Conservation (phyloP, 1,140 invertebrate species). For the Steinernema feltiae region DNA sequence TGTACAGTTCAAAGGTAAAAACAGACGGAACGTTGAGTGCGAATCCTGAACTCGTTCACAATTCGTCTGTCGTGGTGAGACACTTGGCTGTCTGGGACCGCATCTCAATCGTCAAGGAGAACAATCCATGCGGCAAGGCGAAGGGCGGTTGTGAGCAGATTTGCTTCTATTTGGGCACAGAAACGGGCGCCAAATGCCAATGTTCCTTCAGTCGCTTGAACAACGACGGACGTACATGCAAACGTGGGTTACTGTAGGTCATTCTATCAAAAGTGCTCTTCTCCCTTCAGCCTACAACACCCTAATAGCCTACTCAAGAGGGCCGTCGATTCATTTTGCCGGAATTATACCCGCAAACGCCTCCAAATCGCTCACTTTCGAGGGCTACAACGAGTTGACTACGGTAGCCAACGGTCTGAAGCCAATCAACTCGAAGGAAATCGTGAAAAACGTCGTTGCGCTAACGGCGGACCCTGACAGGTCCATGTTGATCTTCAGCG, state of each 20-base stretch:
- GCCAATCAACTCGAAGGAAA: not conserved
- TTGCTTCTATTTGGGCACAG: slow-evolving; percentile 63
- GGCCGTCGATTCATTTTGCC: not conserved
- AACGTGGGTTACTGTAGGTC: not conserved
- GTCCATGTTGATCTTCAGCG: not conserved
- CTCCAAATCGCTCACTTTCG: not conserved
- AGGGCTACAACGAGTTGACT: not conserved
- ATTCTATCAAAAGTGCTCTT: not conserved
- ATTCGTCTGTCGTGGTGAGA: not conserved
- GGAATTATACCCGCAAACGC: not conserved
- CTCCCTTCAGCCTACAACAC: not conserved
- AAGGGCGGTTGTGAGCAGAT: slow-evolving; percentile 75
- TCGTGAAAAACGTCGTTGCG: not conserved
- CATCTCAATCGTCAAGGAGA: slow-evolving; percentile 21
- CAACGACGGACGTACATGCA: not conserved
- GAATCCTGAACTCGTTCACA: not conserved
- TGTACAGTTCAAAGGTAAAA: not conserved
- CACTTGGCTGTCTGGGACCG: not conserved
- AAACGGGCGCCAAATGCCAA: not conserved
- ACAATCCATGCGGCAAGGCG: slow-evolving; percentile 67
- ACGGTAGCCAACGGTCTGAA: not conserved
- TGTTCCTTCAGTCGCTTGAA: not conserved
- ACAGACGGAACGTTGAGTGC: not conserved
- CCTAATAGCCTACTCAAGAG: not conserved
- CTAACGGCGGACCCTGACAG: not conserved